Evolutionary conservation across 2,888 invertebrate species (phyloP), one percentile per base, ranked within the genome.

Genomic region (Machimus rusticus): DNA sequence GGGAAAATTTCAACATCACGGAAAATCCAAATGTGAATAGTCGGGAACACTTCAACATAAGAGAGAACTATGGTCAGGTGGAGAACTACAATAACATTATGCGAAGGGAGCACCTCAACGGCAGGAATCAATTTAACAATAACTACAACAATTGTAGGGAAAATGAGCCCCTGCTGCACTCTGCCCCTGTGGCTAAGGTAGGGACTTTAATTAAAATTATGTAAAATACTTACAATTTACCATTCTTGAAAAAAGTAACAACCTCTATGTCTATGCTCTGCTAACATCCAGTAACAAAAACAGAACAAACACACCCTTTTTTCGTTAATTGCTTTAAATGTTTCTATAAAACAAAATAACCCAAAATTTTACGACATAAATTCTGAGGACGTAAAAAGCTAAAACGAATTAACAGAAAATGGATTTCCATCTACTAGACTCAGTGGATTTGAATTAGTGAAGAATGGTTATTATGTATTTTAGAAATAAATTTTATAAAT

Each of bases 91-190:
- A 90, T 89, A 91, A 91, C 88, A 89, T 90, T 84, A 89, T 90
- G 84, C 90, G 90, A 89, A 74, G 90, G 86, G 90, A 90, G 66
- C 89, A 89, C 78, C 77, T 88, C 34, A 90, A 89, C 88, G 89
- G 89, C 76, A 89, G 90, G 87, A 91, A 91, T 91, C 90, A 90
- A 89, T 91, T 90, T 87, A 90, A 90, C 89, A 90, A 90, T 88
- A 91, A 90, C 89, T 92, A 92, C 90, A 91, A 91, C 90, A 91
- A 91, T 90, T 92, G 92, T 90, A 91, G 92, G 88, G 93, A 93
- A 89, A 92, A 92, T 90, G 93, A 93, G 90, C 93, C 93, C 89
- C 90, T 93, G 88, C 91, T 93, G 90, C 92, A 93, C 91, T 91
- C 92, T 88, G 91, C 92, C 89, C 92, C 92, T 89, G 91, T 92